Conservation (phyloP, 2,113 vertebrate species). For the Polyodon spathula region DNA sequence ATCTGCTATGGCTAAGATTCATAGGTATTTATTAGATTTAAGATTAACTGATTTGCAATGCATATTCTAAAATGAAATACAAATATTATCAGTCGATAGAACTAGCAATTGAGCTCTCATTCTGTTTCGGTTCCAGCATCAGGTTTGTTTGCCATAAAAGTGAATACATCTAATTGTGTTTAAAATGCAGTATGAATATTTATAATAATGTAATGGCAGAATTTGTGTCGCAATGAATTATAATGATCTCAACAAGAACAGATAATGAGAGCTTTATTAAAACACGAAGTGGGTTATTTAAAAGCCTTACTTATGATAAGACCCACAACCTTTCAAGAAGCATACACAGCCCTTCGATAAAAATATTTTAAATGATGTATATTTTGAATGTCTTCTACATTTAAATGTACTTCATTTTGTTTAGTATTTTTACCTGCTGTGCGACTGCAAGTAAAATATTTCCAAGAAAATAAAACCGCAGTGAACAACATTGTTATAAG, state of each 20-base stretch:
- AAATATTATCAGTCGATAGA: too few species aligned
- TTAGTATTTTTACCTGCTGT: not conserved
- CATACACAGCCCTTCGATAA: not conserved
- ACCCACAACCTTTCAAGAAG: slow-evolving; percentile 14
- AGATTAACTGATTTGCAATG: too few species aligned
- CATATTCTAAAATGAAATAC: too few species aligned
- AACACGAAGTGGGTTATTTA: slow-evolving; percentile 41
- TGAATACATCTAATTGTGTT: not conserved
- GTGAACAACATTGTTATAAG: not conserved
- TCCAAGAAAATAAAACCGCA: not conserved
- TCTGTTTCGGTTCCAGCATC: too few species aligned
- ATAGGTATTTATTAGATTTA: too few species aligned
- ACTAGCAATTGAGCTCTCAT: too few species aligned
- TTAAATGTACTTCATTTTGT: too few species aligned
- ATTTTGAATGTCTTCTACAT: too few species aligned
- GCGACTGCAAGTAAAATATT: not conserved
- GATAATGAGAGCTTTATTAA: slow-evolving; percentile 47
- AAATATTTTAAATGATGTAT: too few species aligned
- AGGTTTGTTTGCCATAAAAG: too few species aligned
- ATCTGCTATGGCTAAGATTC: too few species aligned
- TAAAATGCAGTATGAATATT: slow-evolving; percentile 56
- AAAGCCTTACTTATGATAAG: slow-evolving; percentile 14
- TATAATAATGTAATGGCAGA: slow-evolving; percentile 53
- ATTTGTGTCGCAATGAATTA: slow-evolving; percentile 58
- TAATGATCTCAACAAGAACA: slow-evolving; percentile 52